Percentiles rank a stretch among this genome's conserved stretches.
These are phyloP conservation scores for Campaea margaritaria DNA, from an alignment of 2,888 invertebrate species.

Conservation along the genomic window DNA sequence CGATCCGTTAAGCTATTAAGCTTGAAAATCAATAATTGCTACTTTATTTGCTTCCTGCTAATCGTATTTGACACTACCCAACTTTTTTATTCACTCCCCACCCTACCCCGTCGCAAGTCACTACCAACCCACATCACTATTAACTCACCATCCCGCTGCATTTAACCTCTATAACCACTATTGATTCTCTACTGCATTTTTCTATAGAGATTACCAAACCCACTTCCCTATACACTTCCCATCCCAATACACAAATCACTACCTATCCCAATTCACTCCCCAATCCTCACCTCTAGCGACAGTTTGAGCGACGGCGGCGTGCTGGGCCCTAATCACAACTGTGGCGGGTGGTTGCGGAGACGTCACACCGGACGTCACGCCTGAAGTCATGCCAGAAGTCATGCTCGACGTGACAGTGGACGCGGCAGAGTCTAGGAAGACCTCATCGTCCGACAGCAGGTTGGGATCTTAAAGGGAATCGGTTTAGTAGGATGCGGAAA, in stretches of 20 bases:
- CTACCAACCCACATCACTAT: background rate
- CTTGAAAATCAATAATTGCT: too few species aligned
- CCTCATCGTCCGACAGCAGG: slow-evolving; percentile 74
- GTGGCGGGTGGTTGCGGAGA: slow-evolving; percentile 28
- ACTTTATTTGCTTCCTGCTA: too few species aligned
- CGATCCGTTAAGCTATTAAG: too few species aligned
- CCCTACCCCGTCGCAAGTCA: background rate
- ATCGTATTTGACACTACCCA: too few species aligned
- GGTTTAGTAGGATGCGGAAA: too few species aligned
- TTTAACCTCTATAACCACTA: too few species aligned
- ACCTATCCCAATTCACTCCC: background rate
- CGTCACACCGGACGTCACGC: slow-evolving; percentile 30
- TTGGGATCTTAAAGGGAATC: slow-evolving; percentile 51
- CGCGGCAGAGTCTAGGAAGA: slow-evolving; percentile 67
- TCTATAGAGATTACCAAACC: too few species aligned
- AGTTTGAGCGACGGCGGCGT: slow-evolving; percentile 50
- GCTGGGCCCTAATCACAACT: slow-evolving; percentile 48
- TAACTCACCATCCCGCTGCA: background rate
- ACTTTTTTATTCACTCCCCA: too few species aligned
- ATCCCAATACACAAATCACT: background rate
- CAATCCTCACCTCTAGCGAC: slow-evolving; percentile 55
- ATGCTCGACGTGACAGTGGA: slow-evolving; percentile 61
- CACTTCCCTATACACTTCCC: background rate
- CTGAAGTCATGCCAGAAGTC: slow-evolving; percentile 37
- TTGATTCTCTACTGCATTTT: too few species aligned